Conservation (phyloP, 2,797 vertebrate species). For the Ciconia nigra region DNA sequence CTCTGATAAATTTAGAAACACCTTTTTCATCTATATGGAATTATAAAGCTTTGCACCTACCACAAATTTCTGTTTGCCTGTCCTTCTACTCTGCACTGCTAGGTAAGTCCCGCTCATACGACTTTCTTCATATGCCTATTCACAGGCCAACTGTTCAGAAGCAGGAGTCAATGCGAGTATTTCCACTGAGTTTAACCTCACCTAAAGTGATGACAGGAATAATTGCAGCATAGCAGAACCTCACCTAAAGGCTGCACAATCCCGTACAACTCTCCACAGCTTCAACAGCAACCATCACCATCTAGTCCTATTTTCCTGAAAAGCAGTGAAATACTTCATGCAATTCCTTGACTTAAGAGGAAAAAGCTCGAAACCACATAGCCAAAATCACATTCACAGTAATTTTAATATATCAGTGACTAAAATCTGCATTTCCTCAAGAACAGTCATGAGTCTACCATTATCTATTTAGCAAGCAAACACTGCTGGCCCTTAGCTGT, state of each 20-base stretch:
- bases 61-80: not conserved
- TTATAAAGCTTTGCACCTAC: not conserved
- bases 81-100: not conserved
- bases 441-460: not conserved
- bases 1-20: not conserved
- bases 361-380: not conserved
- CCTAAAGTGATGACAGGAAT: not conserved
- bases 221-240: not conserved
- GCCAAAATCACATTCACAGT: not conserved
- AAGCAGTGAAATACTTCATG: not conserved
- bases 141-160: not conserved
- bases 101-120: not conserved
- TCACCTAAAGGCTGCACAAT: not conserved
- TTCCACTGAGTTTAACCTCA: not conserved
- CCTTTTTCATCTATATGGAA: not conserved
- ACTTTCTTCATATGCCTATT: not conserved
- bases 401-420: not conserved
- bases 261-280: not conserved
- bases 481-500: not conserved
- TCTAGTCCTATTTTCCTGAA: not conserved
- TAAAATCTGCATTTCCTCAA: not conserved
- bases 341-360: not conserved
- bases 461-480: not conserved
- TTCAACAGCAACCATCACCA: not conserved
- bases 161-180: accelerated